phyloP scores from a whole-genome alignment of 2,797 vertebrate genomes.

The Lophotriccus pileatus region DNA sequence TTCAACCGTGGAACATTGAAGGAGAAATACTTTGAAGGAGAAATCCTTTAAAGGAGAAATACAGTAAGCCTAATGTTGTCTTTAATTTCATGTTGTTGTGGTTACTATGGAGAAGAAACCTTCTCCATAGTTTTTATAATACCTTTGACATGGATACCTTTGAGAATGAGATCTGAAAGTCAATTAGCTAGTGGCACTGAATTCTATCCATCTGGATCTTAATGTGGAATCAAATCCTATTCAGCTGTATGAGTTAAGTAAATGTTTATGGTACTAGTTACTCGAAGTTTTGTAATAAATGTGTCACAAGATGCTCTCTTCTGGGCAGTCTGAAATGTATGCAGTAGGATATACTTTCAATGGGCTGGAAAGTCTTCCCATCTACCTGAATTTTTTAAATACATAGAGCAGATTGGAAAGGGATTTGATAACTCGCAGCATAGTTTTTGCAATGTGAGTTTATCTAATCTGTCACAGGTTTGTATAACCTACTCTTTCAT shows the following conservation, averaged over 20 bases:
- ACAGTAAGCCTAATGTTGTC: background rate
- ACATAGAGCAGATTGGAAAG: background rate
- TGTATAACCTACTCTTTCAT: background rate
- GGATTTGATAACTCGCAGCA: background rate
- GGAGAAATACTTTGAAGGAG: background rate
- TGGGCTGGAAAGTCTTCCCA: rapidly evolving
- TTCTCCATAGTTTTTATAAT: background rate
- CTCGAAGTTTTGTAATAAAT: background rate
- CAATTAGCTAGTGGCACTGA: background rate
- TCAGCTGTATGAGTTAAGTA: background rate
- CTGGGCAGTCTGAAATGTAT: background rate
- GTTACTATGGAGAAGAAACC: background rate
- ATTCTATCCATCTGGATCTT: background rate
- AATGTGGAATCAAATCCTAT: background rate
- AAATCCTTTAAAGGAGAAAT: background rate
- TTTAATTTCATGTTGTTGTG: background rate
- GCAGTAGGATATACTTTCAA: background rate
- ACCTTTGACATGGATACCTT: background rate
- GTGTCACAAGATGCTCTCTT: background rate
- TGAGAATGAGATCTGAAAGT: background rate
- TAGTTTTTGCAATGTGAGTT: background rate
- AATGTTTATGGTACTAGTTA: background rate
- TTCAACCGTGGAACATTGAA: background rate
- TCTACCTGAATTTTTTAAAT: background rate
- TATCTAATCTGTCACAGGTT: background rate